A percentile compares a stretch with the other conserved stretches of the same genome.
These are phyloP conservation scores for Lamprologus sp. DNA, from an alignment of 2,113 vertebrate species.

Conservation along the genomic window DNA sequence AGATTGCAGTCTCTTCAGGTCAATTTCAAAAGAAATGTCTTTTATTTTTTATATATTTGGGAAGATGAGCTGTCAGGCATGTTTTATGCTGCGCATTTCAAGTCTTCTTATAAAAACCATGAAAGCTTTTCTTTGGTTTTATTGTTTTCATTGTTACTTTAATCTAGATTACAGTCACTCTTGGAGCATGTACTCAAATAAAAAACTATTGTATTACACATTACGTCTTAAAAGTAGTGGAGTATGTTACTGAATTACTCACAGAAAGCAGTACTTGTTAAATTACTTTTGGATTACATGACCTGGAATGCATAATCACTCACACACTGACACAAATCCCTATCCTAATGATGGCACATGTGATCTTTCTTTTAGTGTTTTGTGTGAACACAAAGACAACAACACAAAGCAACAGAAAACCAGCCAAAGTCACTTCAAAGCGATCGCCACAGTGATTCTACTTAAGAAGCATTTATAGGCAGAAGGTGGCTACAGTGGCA, in stretches of 20 bases:
- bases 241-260: neutral
- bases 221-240: neutral
- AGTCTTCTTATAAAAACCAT: neutral
- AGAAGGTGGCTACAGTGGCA: neutral
- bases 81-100: neutral
- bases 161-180: neutral
- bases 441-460: neutral
- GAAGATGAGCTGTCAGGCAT: neutral
- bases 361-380: neutral
- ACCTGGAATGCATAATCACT: neutral
- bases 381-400: neutral
- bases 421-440: neutral
- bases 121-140: rapidly evolving
- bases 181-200: rapidly evolving
- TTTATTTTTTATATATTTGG: neutral
- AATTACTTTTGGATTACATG: neutral
- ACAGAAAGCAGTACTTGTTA: neutral
- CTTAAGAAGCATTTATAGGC: neutral
- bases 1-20: neutral
- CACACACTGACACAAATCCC: neutral
- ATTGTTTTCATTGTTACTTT: neutral
- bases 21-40: neutral
- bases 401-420: neutral
- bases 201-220: rapidly evolving
- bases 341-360: neutral